These are phyloP conservation scores for Cerceris rybyensis DNA, from an alignment of 2,888 invertebrate species.

Conservation along the genomic window DNA sequence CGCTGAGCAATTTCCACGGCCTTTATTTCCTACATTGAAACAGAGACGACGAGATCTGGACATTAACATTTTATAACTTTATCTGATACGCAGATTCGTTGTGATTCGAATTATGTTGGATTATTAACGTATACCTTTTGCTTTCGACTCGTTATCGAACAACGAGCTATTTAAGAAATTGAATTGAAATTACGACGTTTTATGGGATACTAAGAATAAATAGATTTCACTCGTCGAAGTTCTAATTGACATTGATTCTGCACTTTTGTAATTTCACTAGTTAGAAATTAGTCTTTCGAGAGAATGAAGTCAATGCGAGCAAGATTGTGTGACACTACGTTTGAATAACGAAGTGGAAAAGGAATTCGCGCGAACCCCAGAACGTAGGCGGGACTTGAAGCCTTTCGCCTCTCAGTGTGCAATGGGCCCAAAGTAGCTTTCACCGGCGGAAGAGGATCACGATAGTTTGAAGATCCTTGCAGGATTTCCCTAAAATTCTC, in stretches of 20 bases:
- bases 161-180: too few species aligned
- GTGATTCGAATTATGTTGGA: background rate
- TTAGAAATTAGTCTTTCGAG: background rate
- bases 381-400: constrained; percentile 60
- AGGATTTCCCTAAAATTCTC: constrained; percentile 31
- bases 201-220: too few species aligned
- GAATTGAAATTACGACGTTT: too few species aligned
- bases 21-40: constrained; percentile 41
- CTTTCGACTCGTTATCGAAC: background rate
- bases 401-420: constrained; percentile 53
- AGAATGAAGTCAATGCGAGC: background rate
- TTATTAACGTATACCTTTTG: background rate
- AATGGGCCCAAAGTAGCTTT: constrained; percentile 54
- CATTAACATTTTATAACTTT: constrained; percentile 46
- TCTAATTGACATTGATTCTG: too few species aligned
- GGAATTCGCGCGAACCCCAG: constrained; percentile 46
- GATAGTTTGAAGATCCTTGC: constrained; percentile 34
- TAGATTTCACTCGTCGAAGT: too few species aligned
- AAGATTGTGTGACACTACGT: background rate
- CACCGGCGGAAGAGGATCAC: constrained; percentile 57
- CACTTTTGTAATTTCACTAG: background rate
- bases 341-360: constrained; percentile 46
- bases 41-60: constrained; percentile 16
- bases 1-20: constrained; percentile 36
- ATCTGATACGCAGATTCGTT: constrained; percentile 21